Percentiles rank a stretch among this genome's conserved stretches.
These are phyloP conservation scores for Chrysolina americana DNA, from an alignment of 2,888 invertebrate genomes.

Conservation along the genomic window DNA sequence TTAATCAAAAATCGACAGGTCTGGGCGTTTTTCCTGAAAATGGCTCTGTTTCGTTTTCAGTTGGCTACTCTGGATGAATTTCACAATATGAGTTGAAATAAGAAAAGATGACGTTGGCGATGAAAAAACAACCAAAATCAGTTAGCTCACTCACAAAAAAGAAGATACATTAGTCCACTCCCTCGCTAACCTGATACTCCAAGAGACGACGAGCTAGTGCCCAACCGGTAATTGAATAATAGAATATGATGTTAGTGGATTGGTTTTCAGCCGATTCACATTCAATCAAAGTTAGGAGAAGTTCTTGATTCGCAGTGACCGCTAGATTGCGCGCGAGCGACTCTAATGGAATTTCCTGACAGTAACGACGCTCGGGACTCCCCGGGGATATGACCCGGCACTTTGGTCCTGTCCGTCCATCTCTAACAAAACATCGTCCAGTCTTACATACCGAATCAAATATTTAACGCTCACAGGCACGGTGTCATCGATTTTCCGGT, in stretches of 20 bases:
- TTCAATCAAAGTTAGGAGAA: conserved; percentile 65
- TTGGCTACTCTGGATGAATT: too few relatives aligned
- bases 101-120: background rate
- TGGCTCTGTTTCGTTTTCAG: too few relatives aligned
- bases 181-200: conserved; percentile 10
- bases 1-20: too few relatives aligned
- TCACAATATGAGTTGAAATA: background rate
- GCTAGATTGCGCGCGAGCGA: conserved; percentile 62
- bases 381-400: conserved; percentile 65
- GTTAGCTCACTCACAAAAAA: background rate
- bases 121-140: background rate
- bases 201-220: background rate
- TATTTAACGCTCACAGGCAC: conserved; percentile 58
- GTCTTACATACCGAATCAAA: conserved; percentile 61
- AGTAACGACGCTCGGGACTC: conserved; percentile 60
- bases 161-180: conserved; percentile 7
- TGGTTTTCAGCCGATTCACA: conserved; percentile 61
- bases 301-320: conserved; percentile 63
- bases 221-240: conserved; percentile 56
- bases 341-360: conserved; percentile 65
- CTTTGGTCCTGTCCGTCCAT: conserved; percentile 58
- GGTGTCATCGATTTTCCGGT: conserved; percentile 47
- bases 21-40: too few relatives aligned
- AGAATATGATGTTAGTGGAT: conserved; percentile 61
- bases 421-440: conserved; percentile 61